These are phyloP conservation scores for Ceyx melanurus DNA, from an alignment of 2,113 vertebrate species.

Conservation along the genomic window DNA sequence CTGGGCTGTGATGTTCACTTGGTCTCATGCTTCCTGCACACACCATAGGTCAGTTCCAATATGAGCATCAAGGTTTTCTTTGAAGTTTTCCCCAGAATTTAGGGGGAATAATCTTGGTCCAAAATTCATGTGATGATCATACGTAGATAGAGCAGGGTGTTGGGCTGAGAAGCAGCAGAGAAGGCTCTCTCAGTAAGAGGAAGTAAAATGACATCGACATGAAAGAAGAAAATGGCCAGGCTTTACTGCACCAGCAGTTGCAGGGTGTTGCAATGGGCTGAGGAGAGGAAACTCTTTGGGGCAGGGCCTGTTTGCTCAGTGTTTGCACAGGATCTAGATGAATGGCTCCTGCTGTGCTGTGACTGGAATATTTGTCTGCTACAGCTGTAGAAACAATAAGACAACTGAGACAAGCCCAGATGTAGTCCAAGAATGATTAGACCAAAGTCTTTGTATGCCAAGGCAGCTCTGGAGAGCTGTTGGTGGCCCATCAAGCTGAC, in stretches of 20 bases:
- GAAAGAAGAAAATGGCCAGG: neutral
- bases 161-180: neutral
- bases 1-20: neutral
- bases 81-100: neutral
- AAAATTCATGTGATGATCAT: neutral
- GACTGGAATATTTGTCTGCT: neutral
- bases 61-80: neutral
- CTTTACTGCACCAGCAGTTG: neutral
- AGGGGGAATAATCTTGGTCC: neutral
- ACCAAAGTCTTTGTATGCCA: neutral
- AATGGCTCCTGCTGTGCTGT: neutral
- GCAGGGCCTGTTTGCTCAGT: neutral
- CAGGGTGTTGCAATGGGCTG: neutral
- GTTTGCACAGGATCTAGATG: neutral
- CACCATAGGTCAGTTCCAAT: neutral
- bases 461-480: neutral
- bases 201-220: neutral
- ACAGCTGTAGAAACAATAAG: constrained; percentile 1
- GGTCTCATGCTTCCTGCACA: neutral
- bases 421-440: neutral
- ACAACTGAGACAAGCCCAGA: neutral
- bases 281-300: neutral
- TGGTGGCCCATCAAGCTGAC: neutral
- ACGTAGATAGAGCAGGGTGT: accelerated
- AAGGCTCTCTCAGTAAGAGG: neutral